Evolutionary conservation across 35 echinoderm and acorn worm species (phyloP).

Genomic region (Amphiura filiformis): DNA sequence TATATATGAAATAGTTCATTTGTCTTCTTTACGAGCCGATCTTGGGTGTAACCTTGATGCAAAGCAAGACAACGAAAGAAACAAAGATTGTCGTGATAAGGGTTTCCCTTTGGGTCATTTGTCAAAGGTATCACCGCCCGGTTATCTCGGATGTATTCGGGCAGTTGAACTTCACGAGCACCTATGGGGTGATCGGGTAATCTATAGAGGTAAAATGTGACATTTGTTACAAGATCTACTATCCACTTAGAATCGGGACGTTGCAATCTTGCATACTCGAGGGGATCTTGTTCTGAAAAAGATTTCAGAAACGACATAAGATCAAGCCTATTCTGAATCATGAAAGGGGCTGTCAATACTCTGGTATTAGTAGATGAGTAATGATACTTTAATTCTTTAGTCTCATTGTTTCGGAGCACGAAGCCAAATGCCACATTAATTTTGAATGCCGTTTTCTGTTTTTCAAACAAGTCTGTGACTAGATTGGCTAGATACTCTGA

Average conservation of each 20-base stretch:
- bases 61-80: constrained; percentile 38
- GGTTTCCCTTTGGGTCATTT: constrained; percentile 4
- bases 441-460: not conserved
- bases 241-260: constrained; percentile 50
- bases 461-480: not conserved
- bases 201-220: constrained; percentile 24
- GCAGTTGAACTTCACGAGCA: not conserved
- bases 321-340: not conserved
- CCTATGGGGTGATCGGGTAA: constrained; percentile 42
- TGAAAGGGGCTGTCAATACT: constrained; percentile 20
- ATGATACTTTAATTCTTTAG: not conserved
- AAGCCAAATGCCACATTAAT: constrained; percentile 8
- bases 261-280: constrained; percentile 10
- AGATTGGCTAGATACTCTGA: not conserved
- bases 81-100: constrained; percentile 20
- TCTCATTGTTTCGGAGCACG: constrained; percentile 1
- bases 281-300: constrained; percentile 4
- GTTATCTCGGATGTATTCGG: constrained; percentile 33
- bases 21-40: not conserved
- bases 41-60: not conserved
- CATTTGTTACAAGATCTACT: constrained; percentile 31
- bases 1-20: not conserved
- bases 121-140: constrained; percentile 12
- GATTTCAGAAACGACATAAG: constrained; percentile 7
- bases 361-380: not conserved